Evolutionary conservation across 1,140 invertebrate species (phyloP), one percentile per base, ranked within the genome.

Genomic region (Hyphantria cunea): DNA sequence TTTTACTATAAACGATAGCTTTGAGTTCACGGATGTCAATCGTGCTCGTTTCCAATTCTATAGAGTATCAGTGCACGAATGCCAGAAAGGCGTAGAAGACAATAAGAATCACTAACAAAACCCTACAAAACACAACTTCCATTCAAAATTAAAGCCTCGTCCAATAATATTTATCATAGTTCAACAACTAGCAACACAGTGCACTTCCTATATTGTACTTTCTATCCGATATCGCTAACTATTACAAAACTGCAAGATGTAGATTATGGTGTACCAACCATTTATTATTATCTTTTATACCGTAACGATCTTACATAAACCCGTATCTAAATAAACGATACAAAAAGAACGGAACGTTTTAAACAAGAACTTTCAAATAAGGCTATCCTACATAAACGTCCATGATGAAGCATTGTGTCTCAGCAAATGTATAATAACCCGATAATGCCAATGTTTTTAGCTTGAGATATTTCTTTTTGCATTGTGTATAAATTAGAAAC

Each of bases 141-240:
- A 45, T 25, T 41, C 32, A 51, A 42, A 25, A 34, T 37, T 49
- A 37, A 59, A 68, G 37, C 9, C 60, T 63, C 64, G 70, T 70
- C 67, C 62, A 62, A 76, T 80, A 79, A 64, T 63, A 76, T 79
- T 64, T 67, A 56, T 72, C 49, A 72, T 44, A 58, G 64, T 64
- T 70, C 65, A 76, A 75, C 68, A 74, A 75, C 67, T 64, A 74
- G 64, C 48, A 55, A 65, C 70, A 66, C 48, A 25, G 17, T 25
- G 17, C 17, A 25, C 70, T 63, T 65, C 25, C 41, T 48, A 9
- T 15, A 45, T 42, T 64, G 64, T 74, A 81, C 84, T 87, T 87
- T 87, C 82, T 77, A 87, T 84, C 84, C 71, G 82, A 87, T 87
- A 85, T 72, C 58, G 52, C 61, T 48, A 59, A 54, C 55, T 42